Base-by-base conservation (phyloP, 2,113 vertebrate species). In the Perca schrenkii region DNA sequence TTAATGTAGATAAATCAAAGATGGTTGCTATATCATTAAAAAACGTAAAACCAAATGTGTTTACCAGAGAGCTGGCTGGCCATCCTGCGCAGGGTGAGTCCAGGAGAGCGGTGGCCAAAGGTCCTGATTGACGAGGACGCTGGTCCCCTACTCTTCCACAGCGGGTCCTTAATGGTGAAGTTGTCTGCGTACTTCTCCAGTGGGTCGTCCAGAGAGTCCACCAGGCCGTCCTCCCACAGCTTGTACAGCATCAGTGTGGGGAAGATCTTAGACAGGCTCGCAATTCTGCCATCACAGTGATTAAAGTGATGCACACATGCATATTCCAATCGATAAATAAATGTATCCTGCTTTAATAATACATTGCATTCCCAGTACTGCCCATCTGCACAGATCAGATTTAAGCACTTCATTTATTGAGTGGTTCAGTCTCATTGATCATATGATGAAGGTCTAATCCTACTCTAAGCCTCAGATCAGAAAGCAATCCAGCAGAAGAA, bases 221-320 rank as follows among this genome's bases (percentile, higher is more conserved):
- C 91, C 11, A 93, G 91, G 8, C 97, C 97, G 21, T 97, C 96
- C 82, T 99, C 97, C 97, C 97, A 98, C 80, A 99, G 89, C 84
- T 96, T 97, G 83, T 98, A 98, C 28, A 99, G 43, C 97, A 98
- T 98, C 34, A 99, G 89, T 0, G 96, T 95, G 0, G 97, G 97
- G 57, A 99, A 98, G 83, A 99, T 94, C 94, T 98, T 98, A 17
- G 98, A 98, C 79, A 98, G 73, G 3, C 98, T 98, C 56, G 96
- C 95, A 47, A 98, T 97, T 85, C 97, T 99, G 90, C 53, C 79
- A 70, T 36, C 46, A 66, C 2, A 65, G 54, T 21, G 52, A 62
- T 69, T 71, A 53, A 60, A 83, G 17, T 43, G 21, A 76, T 2
- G 47, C 28, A 66, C 12, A 46, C 22, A 49, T 43, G 17, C 22